A percentile compares a stretch with the other conserved stretches of the same genome.
Evolutionary conservation across 2,888 invertebrate species (phyloP).

Genomic region (Drosophila phalerata): DNA sequence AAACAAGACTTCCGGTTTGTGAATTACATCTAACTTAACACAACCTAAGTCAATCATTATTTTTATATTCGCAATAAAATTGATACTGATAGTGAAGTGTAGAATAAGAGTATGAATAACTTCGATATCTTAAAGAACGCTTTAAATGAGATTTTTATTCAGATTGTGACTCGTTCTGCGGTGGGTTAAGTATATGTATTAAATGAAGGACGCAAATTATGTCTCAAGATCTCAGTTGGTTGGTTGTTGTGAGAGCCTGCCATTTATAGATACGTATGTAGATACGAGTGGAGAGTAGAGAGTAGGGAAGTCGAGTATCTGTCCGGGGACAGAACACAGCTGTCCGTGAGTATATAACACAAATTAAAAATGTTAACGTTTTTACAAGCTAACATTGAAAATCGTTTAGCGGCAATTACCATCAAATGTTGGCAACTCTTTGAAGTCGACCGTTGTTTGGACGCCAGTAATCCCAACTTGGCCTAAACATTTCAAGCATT

Average conservation of each 20-base stretch:
- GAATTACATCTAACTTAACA: background rate
- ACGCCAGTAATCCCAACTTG: constrained; percentile 82
- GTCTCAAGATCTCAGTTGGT: constrained; percentile 10
- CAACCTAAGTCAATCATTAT: background rate
- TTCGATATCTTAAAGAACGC: constrained; percentile 36
- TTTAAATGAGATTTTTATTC: constrained; percentile 50
- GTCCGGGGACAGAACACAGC: constrained; percentile 35
- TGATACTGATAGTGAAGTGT: constrained; percentile 24
- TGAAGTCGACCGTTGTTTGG: constrained; percentile 78
- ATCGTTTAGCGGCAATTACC: constrained; percentile 83
- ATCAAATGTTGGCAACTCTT: constrained; percentile 82
- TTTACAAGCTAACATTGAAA: constrained; percentile 81
- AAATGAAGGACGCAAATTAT: constrained; percentile 41
- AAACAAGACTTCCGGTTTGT: no score
- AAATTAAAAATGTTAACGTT: constrained; percentile 83
- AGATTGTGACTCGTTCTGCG: constrained; percentile 34
- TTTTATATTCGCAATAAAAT: constrained; percentile 8
- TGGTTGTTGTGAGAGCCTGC: constrained; percentile 14
- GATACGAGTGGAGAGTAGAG: background rate
- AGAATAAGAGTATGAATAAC: constrained; percentile 36
- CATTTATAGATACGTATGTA: constrained; percentile 23
- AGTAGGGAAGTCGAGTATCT: background rate
- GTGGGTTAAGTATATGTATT: constrained; percentile 39
- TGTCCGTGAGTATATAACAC: constrained; percentile 80
- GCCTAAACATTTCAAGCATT: constrained; percentile 81